Percentiles rank a stretch among this genome's conserved stretches.
These are phyloP conservation scores for Actinemys pallida DNA, from an alignment of 2,113 vertebrate genomes.

Conservation along the genomic window DNA sequence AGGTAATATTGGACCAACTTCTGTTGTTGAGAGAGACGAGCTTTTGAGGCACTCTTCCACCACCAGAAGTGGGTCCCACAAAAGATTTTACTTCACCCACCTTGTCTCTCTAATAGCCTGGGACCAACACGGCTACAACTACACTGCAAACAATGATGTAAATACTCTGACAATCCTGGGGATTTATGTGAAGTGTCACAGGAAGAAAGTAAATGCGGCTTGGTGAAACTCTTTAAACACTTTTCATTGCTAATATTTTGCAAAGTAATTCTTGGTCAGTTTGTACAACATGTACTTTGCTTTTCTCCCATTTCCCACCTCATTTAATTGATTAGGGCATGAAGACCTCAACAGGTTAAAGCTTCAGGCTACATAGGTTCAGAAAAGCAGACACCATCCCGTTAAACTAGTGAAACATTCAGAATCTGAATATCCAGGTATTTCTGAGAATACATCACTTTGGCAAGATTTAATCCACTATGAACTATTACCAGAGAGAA, in stretches of 20 bases:
- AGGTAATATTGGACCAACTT: no score
- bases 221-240: background rate
- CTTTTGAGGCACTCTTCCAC: no score
- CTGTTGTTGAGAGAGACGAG: no score
- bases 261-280: fast-evolving
- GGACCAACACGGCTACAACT: no score
- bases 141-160: no score
- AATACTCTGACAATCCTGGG: background rate
- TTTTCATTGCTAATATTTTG: background rate
- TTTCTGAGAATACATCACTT: conserved; percentile 20
- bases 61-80: no score
- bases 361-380: background rate
- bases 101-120: no score
- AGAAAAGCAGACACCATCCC: background rate
- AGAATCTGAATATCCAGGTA: conserved; percentile 3
- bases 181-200: background rate
- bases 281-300: background rate
- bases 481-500: conserved; percentile 18
- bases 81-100: no score
- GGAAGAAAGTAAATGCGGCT: no score
- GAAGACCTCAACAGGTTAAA: background rate
- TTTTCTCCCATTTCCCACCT: background rate
- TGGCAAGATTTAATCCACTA: background rate
- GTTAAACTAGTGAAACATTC: conserved; percentile 25
- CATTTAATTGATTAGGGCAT: background rate